Evolutionary conservation across 2,888 invertebrate species (phyloP).

Genomic region (Muscina levida): DNA sequence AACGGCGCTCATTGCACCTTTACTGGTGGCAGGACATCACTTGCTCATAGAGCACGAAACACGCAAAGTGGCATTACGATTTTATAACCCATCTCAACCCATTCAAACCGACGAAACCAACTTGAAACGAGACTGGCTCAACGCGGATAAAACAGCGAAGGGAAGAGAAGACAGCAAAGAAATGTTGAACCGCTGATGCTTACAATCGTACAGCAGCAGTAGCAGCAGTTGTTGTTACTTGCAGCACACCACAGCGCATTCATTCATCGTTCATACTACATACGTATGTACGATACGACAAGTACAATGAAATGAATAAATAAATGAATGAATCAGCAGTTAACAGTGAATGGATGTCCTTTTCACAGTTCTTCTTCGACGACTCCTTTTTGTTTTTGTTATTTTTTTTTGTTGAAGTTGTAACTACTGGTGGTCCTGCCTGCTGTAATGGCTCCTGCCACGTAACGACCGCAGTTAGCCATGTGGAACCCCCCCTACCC

Average conservation of each 20-base stretch:
- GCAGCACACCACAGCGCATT: not conserved
- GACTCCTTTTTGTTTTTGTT: too few relatives aligned
- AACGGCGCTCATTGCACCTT: conserved; percentile 35
- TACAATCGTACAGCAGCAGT: conserved; percentile 19
- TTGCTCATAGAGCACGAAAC: conserved; percentile 77
- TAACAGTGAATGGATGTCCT: conserved; percentile 48
- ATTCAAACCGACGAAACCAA: not conserved
- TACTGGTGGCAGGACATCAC: conserved; percentile 68
- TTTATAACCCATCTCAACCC: conserved; percentile 68
- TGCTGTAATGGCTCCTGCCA: conserved; percentile 14
- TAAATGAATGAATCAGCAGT: conserved; percentile 65
- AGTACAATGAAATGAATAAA: conserved; percentile 54
- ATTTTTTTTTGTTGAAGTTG: conserved; percentile 11
- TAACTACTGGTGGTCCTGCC: not conserved
- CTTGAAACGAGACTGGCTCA: not conserved
- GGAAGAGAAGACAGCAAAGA: not conserved
- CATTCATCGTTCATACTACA: conserved; percentile 7
- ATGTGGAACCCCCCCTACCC: conserved; percentile 48
- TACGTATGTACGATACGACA: not conserved
- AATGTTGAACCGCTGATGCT: conserved; percentile 27
- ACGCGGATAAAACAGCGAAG: not conserved
- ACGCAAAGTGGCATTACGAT: conserved; percentile 74
- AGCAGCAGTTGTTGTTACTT: conserved; percentile 1
- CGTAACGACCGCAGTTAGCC: conserved; percentile 63
- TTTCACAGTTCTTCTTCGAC: conserved; percentile 49